phyloP scores from a whole-genome alignment of 2,888 invertebrate species.

The Ormyrus nitidulus region DNA sequence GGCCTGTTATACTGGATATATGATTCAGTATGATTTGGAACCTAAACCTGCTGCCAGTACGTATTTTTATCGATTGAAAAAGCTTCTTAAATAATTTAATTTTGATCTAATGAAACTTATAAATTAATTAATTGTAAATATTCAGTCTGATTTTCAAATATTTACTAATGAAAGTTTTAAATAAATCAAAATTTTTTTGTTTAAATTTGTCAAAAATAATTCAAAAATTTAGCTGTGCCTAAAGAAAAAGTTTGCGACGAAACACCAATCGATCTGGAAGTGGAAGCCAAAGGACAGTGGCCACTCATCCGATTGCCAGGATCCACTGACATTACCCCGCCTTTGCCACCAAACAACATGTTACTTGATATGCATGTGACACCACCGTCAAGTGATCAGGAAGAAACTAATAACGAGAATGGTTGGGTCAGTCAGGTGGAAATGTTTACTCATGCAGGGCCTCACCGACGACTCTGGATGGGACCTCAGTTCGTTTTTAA shows the following conservation, averaged over 20 bases:
- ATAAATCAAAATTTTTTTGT: background rate
- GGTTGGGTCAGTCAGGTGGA: slow-evolving; percentile 98
- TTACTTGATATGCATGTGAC: slow-evolving; percentile 76
- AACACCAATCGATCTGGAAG: slow-evolving; percentile 89
- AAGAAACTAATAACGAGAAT: slow-evolving; percentile 78
- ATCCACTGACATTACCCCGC: slow-evolving; percentile 84
- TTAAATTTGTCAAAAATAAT: background rate
- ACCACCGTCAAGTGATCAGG: slow-evolving; percentile 63
- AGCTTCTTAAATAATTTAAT: slow-evolving; percentile 1
- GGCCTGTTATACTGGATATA: slow-evolving; percentile 87
- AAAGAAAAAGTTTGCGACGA: slow-evolving; percentile 92
- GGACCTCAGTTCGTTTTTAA: slow-evolving; percentile 99
- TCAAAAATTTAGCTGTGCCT: slow-evolving; percentile 79
- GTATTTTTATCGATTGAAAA: slow-evolving; percentile 25
- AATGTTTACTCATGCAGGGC: slow-evolving; percentile 97
- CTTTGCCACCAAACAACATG: slow-evolving; percentile 84
- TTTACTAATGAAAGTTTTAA: slow-evolving; percentile 6
- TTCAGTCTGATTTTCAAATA: slow-evolving; percentile 1
- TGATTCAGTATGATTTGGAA: slow-evolving; percentile 92
- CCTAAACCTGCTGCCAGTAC: slow-evolving; percentile 81
- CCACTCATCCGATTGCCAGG: slow-evolving; percentile 82
- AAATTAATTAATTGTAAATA: background rate
- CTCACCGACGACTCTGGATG: slow-evolving; percentile 98
- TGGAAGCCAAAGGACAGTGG: slow-evolving; percentile 94
- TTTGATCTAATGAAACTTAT: slow-evolving; percentile 3